Base-by-base conservation (phyloP, 2,113 vertebrate genomes). In the Antennarius striatus region DNA sequence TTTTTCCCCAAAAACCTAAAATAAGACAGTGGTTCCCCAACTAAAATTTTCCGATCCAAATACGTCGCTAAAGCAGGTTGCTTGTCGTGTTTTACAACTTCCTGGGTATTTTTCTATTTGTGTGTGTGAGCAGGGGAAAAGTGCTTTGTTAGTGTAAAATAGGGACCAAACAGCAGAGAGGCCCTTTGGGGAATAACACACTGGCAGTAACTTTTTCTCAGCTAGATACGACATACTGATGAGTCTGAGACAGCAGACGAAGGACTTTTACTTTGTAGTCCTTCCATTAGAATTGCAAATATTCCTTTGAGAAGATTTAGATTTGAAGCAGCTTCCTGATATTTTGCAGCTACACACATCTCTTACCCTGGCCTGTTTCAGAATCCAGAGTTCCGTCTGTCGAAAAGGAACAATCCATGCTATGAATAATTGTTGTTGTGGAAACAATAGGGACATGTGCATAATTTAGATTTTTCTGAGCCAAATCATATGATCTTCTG, bases 31-130 rank as follows among this genome's bases (percentile, higher is more conserved):
- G 13, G 57, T 79, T 80, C 81, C 80, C 75, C 79, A 85, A 84
- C 60, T 63, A 5, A 56, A 56, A 86, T 77, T 89, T 89, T 90
- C 87, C 81, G 66, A 83, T 75, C 87, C 86, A 88, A 88, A 89
- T 84, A 81, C 69, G 75, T 86, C 67, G 70, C 79, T 86, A 70
- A 61, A 61, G 80, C 80, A 73, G 59, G 70, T 80, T 75, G 67
- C 59, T 59, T 57, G 42, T 46, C 49, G 49, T 68, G 42, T 51
- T 82, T 75, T 75, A 77, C 63, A 54, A 82, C 81, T 89, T 90
- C 87, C 81, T 90, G 80, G 77, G 68, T 79, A 12, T 15, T 13
- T 45, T 47, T 47, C 45, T 47, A 15, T 47, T 32, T 57, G 0
- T 64, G 52, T 61, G 53, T 36, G 47, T 53, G 59, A 57, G 12